phyloP scores from a whole-genome alignment of 2,888 invertebrate genomes.

The Eristalis tenax region DNA sequence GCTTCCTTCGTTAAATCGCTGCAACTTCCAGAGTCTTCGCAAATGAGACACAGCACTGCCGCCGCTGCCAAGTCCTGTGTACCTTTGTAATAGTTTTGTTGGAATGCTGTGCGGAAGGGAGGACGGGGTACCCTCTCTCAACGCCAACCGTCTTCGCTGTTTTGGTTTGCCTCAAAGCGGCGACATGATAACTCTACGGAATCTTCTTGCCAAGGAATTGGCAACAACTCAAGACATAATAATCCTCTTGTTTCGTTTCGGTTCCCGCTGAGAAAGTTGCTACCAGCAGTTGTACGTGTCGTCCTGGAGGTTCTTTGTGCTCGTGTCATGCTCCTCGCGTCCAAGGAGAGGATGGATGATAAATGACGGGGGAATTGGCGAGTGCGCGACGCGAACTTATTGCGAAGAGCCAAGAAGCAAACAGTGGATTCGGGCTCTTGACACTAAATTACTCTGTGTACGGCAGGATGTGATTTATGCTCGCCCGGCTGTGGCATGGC shows the following conservation, averaged over 20 bases:
- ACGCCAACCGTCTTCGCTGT: constrained; percentile 27
- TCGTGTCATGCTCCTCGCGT: constrained; percentile 10
- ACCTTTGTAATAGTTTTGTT: not conserved
- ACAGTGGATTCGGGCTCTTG: constrained; percentile 62
- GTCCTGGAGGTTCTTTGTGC: constrained; percentile 57
- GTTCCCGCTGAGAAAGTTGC: constrained; percentile 47
- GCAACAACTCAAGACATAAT: constrained; percentile 74
- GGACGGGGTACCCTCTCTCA: not conserved
- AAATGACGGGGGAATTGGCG: constrained; percentile 15
- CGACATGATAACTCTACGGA: constrained; percentile 67
- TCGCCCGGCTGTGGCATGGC: constrained; percentile 13
- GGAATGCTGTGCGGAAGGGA: not conserved
- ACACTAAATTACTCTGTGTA: constrained; percentile 69
- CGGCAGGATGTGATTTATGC: constrained; percentile 71
- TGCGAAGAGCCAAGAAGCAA: constrained; percentile 54
- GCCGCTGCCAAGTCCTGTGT: constrained; percentile 12
- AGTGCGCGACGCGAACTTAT: constrained; percentile 49
- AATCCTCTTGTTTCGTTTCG: constrained; percentile 73
- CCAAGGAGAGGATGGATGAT: constrained; percentile 21
- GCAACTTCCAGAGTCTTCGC: constrained; percentile 54
- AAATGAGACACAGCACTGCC: constrained; percentile 61
- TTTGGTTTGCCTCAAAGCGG: constrained; percentile 70
- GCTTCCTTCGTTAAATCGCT: constrained; percentile 68
- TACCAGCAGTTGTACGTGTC: constrained; percentile 66
- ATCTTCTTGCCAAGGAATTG: constrained; percentile 71